These are phyloP conservation scores for Clarias pachynema DNA, from an alignment of 2,797 vertebrate genomes.

Conservation along the genomic window DNA sequence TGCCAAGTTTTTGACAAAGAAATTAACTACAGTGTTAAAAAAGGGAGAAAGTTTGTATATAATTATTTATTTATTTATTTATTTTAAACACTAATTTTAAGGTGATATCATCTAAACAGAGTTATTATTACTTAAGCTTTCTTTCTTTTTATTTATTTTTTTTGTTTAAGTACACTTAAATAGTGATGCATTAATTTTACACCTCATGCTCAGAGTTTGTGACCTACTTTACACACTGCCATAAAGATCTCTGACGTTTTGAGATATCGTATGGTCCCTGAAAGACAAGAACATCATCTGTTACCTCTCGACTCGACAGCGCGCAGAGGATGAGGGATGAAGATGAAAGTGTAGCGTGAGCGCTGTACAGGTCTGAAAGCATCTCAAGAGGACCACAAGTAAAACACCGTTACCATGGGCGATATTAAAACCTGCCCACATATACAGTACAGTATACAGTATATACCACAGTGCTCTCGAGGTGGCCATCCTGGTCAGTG, in stretches of 20 bases:
- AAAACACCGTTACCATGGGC: too few relatives aligned
- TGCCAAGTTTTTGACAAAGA: constrained; percentile 13
- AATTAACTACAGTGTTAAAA: constrained; percentile 3
- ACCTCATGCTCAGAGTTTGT: neutral
- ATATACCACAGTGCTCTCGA: too few relatives aligned
- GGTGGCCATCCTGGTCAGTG: neutral
- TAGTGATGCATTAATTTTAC: too few relatives aligned
- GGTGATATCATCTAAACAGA: neutral
- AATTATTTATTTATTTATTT: too few relatives aligned
- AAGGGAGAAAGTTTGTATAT: neutral
- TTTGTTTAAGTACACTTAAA: too few relatives aligned
- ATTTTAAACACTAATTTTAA: neutral
- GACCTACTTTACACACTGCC: neutral
- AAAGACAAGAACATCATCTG: neutral
- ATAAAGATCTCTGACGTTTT: neutral
- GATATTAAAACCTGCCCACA: neutral
- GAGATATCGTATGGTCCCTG: neutral
- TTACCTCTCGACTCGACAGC: neutral
- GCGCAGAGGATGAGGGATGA: neutral
- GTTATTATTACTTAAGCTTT: too few relatives aligned
- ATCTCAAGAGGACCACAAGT: neutral
- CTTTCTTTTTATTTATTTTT: too few relatives aligned
- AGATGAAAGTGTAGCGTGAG: neutral
- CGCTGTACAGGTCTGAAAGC: neutral
- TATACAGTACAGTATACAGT: too few relatives aligned